A percentile compares a stretch with the other conserved stretches of the same genome.
phyloP scores from a whole-genome alignment of 35 echinoderm and acorn worm species.

The Stichopus chloronotus region DNA sequence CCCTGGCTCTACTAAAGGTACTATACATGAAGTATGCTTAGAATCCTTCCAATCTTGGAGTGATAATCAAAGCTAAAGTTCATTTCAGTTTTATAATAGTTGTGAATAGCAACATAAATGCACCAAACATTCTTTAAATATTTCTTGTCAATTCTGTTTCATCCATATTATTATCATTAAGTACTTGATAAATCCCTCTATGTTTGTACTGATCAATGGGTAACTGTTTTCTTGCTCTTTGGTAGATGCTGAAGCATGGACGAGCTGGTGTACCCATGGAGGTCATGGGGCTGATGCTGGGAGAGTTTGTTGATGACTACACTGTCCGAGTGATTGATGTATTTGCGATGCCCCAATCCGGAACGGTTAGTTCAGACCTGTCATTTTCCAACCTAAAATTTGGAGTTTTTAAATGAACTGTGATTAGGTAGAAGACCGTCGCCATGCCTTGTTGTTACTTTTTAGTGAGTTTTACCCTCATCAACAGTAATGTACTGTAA shows the following conservation, averaged over 20 bases:
- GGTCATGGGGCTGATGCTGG: conserved; percentile 98
- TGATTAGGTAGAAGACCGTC: too few relatives aligned
- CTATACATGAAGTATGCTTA: background rate
- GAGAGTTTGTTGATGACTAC: conserved; percentile 99
- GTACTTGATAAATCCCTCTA: too few relatives aligned
- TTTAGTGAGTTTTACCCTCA: too few relatives aligned
- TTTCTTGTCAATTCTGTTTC: too few relatives aligned
- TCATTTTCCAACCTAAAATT: background rate
- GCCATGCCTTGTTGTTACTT: too few relatives aligned
- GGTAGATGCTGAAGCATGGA: conserved; percentile 97
- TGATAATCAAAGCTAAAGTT: background rate
- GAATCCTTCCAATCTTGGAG: background rate
- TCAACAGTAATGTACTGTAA: too few relatives aligned
- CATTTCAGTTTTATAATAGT: too few relatives aligned
- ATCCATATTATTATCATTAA: too few relatives aligned
- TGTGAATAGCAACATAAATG: too few relatives aligned
- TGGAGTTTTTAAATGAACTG: background rate
- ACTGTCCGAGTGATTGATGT: conserved; percentile 98
- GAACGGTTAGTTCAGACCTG: conserved; percentile 77
- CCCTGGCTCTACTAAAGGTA: conserved; percentile 94
- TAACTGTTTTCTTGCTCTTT: background rate
- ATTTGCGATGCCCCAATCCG: conserved; percentile 99
- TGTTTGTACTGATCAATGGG: too few relatives aligned
- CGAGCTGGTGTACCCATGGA: conserved; percentile 99
- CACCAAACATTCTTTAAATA: too few relatives aligned